Percentiles rank a stretch among this genome's conserved stretches.
phyloP scores from a whole-genome alignment of 2,888 invertebrate genomes.

The Pseudococcus viburni region DNA sequence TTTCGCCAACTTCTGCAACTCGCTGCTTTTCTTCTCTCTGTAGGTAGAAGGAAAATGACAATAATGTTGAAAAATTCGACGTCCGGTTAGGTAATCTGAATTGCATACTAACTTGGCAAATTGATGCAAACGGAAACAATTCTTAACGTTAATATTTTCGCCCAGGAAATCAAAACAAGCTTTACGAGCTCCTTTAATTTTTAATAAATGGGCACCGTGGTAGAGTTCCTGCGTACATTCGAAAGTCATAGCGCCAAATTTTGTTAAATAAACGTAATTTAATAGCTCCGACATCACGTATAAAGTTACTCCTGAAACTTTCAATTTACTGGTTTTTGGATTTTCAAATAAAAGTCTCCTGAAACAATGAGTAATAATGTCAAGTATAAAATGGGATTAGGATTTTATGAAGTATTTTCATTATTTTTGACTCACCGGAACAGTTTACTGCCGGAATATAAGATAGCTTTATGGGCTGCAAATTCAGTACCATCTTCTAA shows the following conservation, averaged over 20 bases:
- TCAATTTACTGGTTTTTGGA: conserved; percentile 21
- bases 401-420: too few relatives aligned
- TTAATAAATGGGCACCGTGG: conserved; percentile 59
- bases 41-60: background rate
- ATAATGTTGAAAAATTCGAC: background rate
- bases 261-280: conserved; percentile 62
- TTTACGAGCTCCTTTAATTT: conserved; percentile 62
- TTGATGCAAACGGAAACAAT: conserved; percentile 49
- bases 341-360: conserved; percentile 56
- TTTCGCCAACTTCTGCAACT: conserved; percentile 46
- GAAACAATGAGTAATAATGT: background rate
- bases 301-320: conserved; percentile 28
- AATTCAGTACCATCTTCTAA: conserved; percentile 64
- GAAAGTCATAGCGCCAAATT: conserved; percentile 62
- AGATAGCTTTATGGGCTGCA: conserved; percentile 59
- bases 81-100: background rate
- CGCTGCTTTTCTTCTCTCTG: conserved; percentile 55
- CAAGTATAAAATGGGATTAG: too few relatives aligned
- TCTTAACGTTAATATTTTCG: conserved; percentile 62
- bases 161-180: conserved; percentile 57
- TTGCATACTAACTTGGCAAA: conserved; percentile 58
- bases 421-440: conserved; percentile 6
- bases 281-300: conserved; percentile 60
- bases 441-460: conserved; percentile 60
- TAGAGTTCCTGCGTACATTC: conserved; percentile 63